Conservation (phyloP, 1,140 invertebrate genomes). For the Drusus annulatus region DNA sequence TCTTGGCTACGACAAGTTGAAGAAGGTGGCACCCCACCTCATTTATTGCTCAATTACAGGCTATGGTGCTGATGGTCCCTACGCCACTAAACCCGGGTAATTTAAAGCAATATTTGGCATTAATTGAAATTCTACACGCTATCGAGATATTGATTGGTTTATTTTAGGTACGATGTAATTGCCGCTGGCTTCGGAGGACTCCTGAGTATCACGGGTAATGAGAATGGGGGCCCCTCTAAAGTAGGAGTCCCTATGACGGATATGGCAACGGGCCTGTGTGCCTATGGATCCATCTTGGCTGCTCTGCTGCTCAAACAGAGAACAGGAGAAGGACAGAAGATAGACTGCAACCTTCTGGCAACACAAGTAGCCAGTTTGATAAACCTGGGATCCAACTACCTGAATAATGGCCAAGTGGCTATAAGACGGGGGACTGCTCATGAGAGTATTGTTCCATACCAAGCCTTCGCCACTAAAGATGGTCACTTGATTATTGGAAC, state of each 20-base stretch:
- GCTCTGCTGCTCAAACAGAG: conserved; percentile 85
- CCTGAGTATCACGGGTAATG: conserved; percentile 89
- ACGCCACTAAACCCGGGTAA: conserved; percentile 84
- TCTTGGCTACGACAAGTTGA: conserved; percentile 86
- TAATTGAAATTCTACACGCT: neutral
- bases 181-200: conserved; percentile 93
- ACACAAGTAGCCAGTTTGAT: conserved; percentile 92
- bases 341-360: conserved; percentile 94
- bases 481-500: conserved; percentile 89
- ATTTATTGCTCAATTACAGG: conserved; percentile 97
- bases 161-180: conserved; percentile 90
- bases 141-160: neutral
- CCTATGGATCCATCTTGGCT: conserved; percentile 95
- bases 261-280: conserved; percentile 93
- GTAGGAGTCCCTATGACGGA: conserved; percentile 95
- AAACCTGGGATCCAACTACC: conserved; percentile 92
- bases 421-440: conserved; percentile 91
- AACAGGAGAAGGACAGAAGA: conserved; percentile 90
- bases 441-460: conserved; percentile 95
- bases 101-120: neutral
- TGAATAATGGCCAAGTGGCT: conserved; percentile 88
- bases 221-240: conserved; percentile 90
- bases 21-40: conserved; percentile 81
- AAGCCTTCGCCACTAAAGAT: conserved; percentile 87
- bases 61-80: conserved; percentile 91